A percentile compares a stretch with the other conserved stretches of the same genome.
phyloP scores from a whole-genome alignment of 2,797 vertebrate genomes.

The Cynodonichthys magdalenae region DNA sequence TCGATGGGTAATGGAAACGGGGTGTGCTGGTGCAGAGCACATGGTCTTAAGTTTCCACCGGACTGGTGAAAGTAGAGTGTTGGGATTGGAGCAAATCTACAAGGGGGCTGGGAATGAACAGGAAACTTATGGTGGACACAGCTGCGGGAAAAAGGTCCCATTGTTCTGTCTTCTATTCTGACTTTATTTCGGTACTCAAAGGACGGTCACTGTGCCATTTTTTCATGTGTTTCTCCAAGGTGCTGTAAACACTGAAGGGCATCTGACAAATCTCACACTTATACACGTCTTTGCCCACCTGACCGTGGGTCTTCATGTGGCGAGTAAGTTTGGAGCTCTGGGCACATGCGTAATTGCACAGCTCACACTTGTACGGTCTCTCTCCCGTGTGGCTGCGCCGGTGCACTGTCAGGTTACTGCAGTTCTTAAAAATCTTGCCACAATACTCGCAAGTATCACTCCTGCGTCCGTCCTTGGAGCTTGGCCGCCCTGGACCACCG shows the following conservation, averaged over 20 bases:
- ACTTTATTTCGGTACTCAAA: conserved; percentile 99
- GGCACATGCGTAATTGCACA: conserved; percentile 99
- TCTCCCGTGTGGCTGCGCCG: conserved; percentile 99
- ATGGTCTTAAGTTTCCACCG: conserved; percentile 91
- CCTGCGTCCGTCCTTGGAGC: conserved; percentile 98
- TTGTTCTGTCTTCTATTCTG: conserved; percentile 95
- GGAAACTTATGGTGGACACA: conserved; percentile 70
- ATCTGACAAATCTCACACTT: conserved; percentile 99
- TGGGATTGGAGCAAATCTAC: conserved; percentile 86
- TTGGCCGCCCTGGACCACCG: conserved; percentile 93
- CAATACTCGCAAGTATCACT: conserved; percentile 99
- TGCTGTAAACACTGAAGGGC: conserved; percentile 99
- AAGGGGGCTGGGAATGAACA: conserved; percentile 72
- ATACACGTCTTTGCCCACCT: conserved; percentile 99
- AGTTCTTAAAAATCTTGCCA: conserved; percentile 99
- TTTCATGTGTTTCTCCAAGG: conserved; percentile 99
- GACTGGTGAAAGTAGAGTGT: conserved; percentile 89
- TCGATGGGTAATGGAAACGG: conserved; percentile 94
- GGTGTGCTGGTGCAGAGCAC: conserved; percentile 98
- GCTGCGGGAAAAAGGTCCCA: conserved; percentile 68
- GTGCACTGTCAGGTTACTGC: conserved; percentile 99
- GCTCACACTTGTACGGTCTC: conserved; percentile 99
- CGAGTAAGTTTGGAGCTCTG: conserved; percentile 99
- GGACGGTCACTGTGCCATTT: conserved; percentile 99
- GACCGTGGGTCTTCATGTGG: conserved; percentile 99